Evolutionary conservation across 2,113 vertebrate species (phyloP), one percentile per base, ranked within the genome.

Genomic region (Lepidothrix coronata): DNA sequence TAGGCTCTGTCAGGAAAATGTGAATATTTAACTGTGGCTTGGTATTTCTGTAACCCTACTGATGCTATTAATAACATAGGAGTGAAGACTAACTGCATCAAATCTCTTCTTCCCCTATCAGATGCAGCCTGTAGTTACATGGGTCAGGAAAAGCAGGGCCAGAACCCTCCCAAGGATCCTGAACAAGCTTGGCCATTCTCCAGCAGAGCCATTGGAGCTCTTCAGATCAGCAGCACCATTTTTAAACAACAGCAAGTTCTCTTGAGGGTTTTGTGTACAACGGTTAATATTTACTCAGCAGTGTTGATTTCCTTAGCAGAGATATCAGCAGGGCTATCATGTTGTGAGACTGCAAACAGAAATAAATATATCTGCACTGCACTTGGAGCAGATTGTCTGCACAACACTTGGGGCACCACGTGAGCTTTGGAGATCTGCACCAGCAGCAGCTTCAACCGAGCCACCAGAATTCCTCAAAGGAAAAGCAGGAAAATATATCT

Each of bases 141-240:
- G 8, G 27, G 39, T 23, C 24, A 25, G 30, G 82, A 14, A 43
- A 66, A 54, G 8, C 17, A 33, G 22, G 13, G 22, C 17, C 57
- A 58, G 59, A 33, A 15, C 28, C 39, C 52, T 21, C 15, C 7
- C 27, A 11, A 22, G n/a, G 31, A 11, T 44, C 58, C 75, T 52
- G 27, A 33, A 5, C 0, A 1, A 24, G 11, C 5, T 5, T 2
- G 37, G 44, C 63, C 3, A 1, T 31, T 58, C 48, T 39, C 22
- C 63, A 58, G 57, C 2, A 4, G 22, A 35, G 68, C 39, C 67
- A 20, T 17, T 22, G 0, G 0, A 66, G 68, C 58, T 18, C 46
- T 33, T 22, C 63, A 30, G 10, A 41, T 5, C 65, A 67, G 58
- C 58, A 88, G 46, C 4, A 23, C 13, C 21, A 19, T 11, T 59